Conservation (phyloP, 1,140 invertebrate species). For the Uloborus diversus region DNA sequence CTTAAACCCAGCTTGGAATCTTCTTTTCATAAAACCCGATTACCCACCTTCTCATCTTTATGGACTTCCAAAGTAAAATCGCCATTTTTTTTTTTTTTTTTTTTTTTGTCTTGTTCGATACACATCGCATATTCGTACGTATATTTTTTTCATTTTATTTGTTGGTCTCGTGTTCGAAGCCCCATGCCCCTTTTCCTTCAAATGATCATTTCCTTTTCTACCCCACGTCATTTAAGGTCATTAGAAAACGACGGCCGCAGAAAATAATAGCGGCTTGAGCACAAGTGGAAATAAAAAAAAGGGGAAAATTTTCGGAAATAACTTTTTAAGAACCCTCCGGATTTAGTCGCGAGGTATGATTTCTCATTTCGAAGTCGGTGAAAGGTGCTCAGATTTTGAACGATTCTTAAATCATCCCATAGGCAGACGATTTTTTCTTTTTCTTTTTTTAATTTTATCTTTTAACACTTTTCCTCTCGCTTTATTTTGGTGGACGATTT, state of each 20-base stretch:
- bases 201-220: constrained; percentile 41
- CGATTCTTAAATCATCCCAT: constrained; percentile 50
- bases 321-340: constrained; percentile 40
- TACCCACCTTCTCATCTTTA: constrained; percentile 49
- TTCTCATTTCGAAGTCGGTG: constrained; percentile 38
- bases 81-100: constrained; percentile 8
- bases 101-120: constrained; percentile 10
- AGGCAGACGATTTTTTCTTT: background rate
- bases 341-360: constrained; percentile 45
- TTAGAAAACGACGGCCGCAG: constrained; percentile 50
- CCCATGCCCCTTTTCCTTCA: background rate
- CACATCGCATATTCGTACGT: constrained; percentile 19
- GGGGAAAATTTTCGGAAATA: constrained; percentile 42
- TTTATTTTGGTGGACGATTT: background rate
- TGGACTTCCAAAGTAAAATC: constrained; percentile 3
- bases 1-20: constrained; percentile 20
- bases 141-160: constrained; percentile 32
- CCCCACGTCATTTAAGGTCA: constrained; percentile 49
- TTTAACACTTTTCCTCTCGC: background rate
- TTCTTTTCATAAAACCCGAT: constrained; percentile 53
- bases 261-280: constrained; percentile 25
- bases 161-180: background rate
- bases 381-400: constrained; percentile 35
- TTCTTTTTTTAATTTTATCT: background rate
- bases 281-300: constrained; percentile 10